Conservation (phyloP, 2,797 vertebrate genomes). For the Calcarius lapponicus region DNA sequence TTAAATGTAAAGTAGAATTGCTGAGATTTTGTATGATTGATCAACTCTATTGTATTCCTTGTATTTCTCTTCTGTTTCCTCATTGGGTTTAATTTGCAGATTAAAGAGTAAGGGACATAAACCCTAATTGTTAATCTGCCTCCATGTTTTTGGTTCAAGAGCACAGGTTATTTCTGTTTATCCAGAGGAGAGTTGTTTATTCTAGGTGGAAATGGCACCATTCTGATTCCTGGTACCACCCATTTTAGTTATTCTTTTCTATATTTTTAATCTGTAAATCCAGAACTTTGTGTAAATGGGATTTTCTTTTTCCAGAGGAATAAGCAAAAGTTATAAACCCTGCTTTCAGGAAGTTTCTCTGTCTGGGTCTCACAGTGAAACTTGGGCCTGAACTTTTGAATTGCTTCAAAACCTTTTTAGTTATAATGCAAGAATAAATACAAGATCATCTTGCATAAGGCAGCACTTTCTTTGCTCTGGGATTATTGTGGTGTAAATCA, state of each 20-base stretch:
- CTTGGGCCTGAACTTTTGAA: background rate
- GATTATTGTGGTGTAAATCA: background rate
- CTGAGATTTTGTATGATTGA: background rate
- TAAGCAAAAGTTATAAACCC: background rate
- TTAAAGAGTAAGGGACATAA: slow-evolving; percentile 1
- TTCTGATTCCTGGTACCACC: background rate
- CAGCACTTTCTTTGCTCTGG: background rate
- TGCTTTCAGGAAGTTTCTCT: background rate
- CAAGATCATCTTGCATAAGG: background rate
- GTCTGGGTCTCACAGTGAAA: background rate
- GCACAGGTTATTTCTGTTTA: background rate
- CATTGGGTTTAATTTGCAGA: slow-evolving; percentile 10
- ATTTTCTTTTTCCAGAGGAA: background rate
- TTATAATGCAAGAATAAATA: background rate
- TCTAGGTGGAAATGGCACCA: background rate
- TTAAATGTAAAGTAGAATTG: background rate
- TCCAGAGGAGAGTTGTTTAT: background rate
- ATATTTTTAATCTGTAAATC: background rate
- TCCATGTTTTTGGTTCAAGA: background rate
- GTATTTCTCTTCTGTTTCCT: slow-evolving; percentile 5
- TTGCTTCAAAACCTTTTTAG: background rate
- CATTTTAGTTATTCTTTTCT: background rate
- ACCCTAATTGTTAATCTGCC: background rate
- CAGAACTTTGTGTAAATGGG: background rate
- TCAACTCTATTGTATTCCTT: background rate